Evolutionary conservation across 2,888 invertebrate genomes (phyloP).

Genomic region (Colletes collaris): DNA sequence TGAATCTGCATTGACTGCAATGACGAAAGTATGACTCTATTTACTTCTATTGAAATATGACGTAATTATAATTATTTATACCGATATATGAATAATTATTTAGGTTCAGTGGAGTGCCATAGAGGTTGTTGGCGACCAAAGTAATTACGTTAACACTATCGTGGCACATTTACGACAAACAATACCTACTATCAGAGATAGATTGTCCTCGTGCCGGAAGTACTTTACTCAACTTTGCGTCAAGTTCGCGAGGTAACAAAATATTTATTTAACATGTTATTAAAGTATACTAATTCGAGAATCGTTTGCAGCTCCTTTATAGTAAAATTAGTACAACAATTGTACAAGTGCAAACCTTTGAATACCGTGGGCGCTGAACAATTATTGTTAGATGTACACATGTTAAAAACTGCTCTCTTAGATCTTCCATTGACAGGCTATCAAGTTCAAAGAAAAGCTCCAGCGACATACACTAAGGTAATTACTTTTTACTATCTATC

Average conservation of each 20-base stretch:
- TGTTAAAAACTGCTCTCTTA: slow-evolving; percentile 96
- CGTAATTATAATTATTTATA: slow-evolving; percentile 13
- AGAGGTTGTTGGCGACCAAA: slow-evolving; percentile 98
- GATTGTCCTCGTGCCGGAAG: slow-evolving; percentile 95
- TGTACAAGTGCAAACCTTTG: slow-evolving; percentile 96
- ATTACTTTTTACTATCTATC: slow-evolving; percentile 11
- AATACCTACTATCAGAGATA: slow-evolving; percentile 95
- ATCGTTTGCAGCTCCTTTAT: slow-evolving; percentile 90
- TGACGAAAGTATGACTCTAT: slow-evolving; percentile 89
- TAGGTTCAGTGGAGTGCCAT: slow-evolving; percentile 96
- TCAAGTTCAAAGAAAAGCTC: slow-evolving; percentile 93
- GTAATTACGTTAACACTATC: slow-evolving; percentile 96
- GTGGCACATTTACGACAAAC: slow-evolving; percentile 93
- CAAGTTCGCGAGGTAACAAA: slow-evolving; percentile 91
- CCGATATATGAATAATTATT: slow-evolving; percentile 1
- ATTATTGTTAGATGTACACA: slow-evolving; percentile 95
- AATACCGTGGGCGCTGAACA: slow-evolving; percentile 95
- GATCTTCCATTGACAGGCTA: slow-evolving; percentile 97
- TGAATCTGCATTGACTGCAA: slow-evolving; percentile 95
- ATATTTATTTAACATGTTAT: neutral
- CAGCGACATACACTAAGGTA: slow-evolving; percentile 93
- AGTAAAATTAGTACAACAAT: slow-evolving; percentile 95
- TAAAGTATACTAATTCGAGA: neutral
- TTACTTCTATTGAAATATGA: slow-evolving; percentile 7
- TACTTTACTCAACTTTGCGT: slow-evolving; percentile 99